These are phyloP conservation scores for Osmoderma eremita DNA, from an alignment of 2,888 invertebrate genomes.

Conservation along the genomic window DNA sequence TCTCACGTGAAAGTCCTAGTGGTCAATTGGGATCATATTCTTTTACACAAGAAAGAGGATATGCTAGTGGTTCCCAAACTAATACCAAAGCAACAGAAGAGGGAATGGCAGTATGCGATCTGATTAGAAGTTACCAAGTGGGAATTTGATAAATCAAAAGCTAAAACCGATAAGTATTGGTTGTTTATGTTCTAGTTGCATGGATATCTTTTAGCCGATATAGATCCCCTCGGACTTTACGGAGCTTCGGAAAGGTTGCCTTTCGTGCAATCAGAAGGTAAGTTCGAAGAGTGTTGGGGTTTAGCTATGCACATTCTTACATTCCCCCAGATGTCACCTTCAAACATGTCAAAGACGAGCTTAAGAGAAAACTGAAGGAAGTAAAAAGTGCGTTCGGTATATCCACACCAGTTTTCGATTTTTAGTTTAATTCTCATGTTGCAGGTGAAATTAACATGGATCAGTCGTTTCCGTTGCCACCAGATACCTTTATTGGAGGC, in stretches of 20 bases:
- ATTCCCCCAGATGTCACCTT: constrained; percentile 7
- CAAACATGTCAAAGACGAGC: constrained; percentile 18
- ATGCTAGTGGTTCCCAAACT: not conserved
- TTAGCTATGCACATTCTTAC: not conserved
- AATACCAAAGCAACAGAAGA: not conserved
- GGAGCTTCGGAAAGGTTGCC: constrained; percentile 6
- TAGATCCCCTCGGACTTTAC: constrained; percentile 29
- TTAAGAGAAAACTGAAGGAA: constrained; percentile 2
- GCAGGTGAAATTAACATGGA: constrained; percentile 39
- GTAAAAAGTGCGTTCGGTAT: constrained; percentile 14
- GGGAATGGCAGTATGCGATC: not conserved
- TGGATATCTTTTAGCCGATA: constrained; percentile 29
- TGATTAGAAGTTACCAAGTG: constrained; percentile 36
- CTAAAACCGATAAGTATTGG: not conserved
- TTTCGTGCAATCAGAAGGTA: constrained; percentile 4
- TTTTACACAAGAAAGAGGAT: constrained; percentile 15
- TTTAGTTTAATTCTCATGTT: constrained; percentile 3
- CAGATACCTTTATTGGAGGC: constrained; percentile 55
- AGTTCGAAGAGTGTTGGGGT: not conserved
- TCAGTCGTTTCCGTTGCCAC: constrained; percentile 53
- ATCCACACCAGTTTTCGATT: constrained; percentile 1
- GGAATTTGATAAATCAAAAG: not conserved
- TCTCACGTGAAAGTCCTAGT: not conserved
- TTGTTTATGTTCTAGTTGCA: constrained; percentile 25
- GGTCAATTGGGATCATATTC: not conserved